These are phyloP conservation scores for Alces alces DNA, from an alignment of 2,113 vertebrate genomes.

Conservation along the genomic window DNA sequence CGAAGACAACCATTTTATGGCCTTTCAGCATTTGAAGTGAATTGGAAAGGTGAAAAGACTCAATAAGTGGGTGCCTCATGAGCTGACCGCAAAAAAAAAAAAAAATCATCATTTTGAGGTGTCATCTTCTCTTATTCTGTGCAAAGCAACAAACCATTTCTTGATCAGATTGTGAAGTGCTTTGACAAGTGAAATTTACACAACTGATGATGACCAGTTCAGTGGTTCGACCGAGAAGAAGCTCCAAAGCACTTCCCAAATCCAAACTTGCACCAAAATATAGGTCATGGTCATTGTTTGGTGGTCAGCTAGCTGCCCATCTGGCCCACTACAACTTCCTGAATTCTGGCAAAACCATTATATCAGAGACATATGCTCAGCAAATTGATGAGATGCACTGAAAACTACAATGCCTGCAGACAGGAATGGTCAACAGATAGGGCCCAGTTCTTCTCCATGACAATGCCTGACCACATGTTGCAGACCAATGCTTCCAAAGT, in stretches of 20 bases:
- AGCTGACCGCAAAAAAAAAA: fast-evolving
- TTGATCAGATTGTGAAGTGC: background rate
- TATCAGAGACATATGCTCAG: background rate
- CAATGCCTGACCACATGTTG: background rate
- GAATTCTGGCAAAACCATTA: background rate
- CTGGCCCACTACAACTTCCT: background rate
- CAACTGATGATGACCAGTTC: background rate
- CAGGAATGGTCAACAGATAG: background rate
- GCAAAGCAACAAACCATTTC: background rate
- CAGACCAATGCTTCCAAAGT: background rate
- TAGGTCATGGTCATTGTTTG: background rate
- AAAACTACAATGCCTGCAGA: background rate
- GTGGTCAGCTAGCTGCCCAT: background rate
- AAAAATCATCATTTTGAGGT: background rate
- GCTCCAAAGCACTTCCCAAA: background rate
- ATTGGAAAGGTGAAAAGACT: background rate
- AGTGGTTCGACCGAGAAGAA: background rate
- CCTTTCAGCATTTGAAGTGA: background rate
- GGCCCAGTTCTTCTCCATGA: background rate
- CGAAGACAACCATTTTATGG: background rate
- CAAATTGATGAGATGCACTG: background rate
- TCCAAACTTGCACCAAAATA: background rate
- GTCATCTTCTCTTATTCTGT: background rate
- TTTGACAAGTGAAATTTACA: background rate
- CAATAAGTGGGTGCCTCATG: background rate